phyloP scores from a whole-genome alignment of 2,797 vertebrate species.

The Bovichtus variegatus region DNA sequence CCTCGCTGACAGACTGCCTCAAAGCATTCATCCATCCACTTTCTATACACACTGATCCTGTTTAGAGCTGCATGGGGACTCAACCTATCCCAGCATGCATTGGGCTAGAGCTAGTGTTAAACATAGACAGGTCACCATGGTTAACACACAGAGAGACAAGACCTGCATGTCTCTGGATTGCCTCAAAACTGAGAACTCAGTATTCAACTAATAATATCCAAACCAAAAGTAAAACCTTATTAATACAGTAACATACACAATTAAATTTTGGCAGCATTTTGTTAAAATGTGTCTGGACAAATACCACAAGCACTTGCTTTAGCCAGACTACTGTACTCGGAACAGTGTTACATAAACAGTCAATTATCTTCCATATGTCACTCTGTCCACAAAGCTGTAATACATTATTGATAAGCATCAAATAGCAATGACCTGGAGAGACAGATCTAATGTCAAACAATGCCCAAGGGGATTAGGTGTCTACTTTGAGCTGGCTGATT shows the following conservation, averaged over 20 bases:
- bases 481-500: slow-evolving; percentile 16
- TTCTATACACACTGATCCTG: slow-evolving; percentile 26
- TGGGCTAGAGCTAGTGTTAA: neutral
- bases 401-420: slow-evolving; percentile 76
- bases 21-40: slow-evolving; percentile 37
- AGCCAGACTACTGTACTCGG: neutral
- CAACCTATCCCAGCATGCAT: slow-evolving; percentile 34
- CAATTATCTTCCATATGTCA: slow-evolving; percentile 35
- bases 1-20: slow-evolving; percentile 37
- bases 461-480: slow-evolving; percentile 51
- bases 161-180: neutral
- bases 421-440: slow-evolving; percentile 68
- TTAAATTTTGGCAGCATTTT: neutral
- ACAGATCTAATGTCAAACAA: slow-evolving; percentile 71
- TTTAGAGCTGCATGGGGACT: slow-evolving; percentile 16
- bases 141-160: neutral
- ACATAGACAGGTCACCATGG: neutral
- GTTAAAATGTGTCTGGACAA: slow-evolving; percentile 11
- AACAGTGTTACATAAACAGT: slow-evolving; percentile 48
- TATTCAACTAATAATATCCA: slow-evolving; percentile 5
- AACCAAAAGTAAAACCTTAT: slow-evolving; percentile 5
- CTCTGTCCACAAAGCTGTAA: slow-evolving; percentile 38
- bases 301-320: slow-evolving; percentile 2
- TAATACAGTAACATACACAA: neutral
- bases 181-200: neutral